Conservation (phyloP, 37 sponge, comb jelly and placozoan genomes). For the Amphimedon queenslandica region DNA sequence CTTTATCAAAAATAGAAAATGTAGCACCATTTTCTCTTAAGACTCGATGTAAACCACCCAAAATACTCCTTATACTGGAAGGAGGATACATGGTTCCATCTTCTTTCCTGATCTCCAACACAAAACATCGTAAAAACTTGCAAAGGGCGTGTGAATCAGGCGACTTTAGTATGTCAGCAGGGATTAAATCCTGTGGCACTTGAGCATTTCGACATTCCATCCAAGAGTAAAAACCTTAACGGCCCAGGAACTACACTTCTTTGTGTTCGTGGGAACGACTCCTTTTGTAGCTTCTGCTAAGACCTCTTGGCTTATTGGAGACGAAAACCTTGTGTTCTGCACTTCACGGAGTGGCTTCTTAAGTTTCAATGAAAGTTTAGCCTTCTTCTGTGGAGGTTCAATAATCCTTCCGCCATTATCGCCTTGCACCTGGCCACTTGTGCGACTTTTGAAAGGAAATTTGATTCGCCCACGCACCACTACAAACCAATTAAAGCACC, state of each 20-base stretch:
- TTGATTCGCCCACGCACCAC: no score
- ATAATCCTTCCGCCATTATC: no score
- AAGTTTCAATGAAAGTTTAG: not conserved
- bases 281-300: not conserved
- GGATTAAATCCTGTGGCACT: not conserved
- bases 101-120: slow-evolving; percentile 11
- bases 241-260: slow-evolving; percentile 12
- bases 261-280: slow-evolving; percentile 2
- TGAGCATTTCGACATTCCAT: not conserved
- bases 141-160: slow-evolving; percentile 14
- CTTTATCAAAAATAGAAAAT: slow-evolving; percentile 34
- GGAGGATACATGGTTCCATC: slow-evolving; percentile 22
- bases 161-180: not conserved
- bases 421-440: no score
- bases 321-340: not conserved
- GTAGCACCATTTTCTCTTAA: slow-evolving; percentile 10
- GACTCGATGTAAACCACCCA: slow-evolving; percentile 24
- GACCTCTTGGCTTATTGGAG: not conserved
- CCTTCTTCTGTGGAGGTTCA: slow-evolving; percentile 6
- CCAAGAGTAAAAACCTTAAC: slow-evolving; percentile 14
- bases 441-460: no score
- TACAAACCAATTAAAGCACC: no score
- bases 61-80: slow-evolving; percentile 7
- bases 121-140: slow-evolving; percentile 23
- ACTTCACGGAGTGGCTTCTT: not conserved